Evolutionary conservation across 2,888 invertebrate genomes (phyloP).

Genomic region (Caenorhabditis japonica): DNA sequence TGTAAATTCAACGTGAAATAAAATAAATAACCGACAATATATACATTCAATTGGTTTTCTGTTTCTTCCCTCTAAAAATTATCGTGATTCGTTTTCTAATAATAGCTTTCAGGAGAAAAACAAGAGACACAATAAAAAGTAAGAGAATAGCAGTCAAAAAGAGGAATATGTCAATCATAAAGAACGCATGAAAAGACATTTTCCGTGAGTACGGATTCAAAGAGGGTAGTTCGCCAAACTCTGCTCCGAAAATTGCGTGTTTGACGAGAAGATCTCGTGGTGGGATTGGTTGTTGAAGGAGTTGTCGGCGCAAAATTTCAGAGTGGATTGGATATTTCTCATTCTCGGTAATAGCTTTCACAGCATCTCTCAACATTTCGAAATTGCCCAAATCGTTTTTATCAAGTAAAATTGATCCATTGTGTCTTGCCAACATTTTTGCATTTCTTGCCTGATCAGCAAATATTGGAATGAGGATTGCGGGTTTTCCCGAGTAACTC

Average conservation of each 20-base stretch:
- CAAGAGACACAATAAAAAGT: neutral
- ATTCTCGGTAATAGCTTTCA: neutral
- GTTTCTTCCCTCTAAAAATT: neutral
- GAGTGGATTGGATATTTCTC: no score
- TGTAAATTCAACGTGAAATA: no score
- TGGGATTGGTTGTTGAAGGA: conserved; percentile 16
- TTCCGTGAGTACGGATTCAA: conserved; percentile 13
- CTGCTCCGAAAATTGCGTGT: conserved; percentile 29
- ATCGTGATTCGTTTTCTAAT: neutral
- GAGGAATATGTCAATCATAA: conserved; percentile 22
- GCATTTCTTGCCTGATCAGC: conserved; percentile 41
- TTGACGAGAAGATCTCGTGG: conserved; percentile 16
- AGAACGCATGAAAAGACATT: conserved; percentile 22
- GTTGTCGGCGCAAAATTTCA: neutral
- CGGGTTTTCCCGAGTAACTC: conserved; percentile 37
- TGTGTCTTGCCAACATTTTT: conserved; percentile 41
- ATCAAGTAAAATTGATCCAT: conserved; percentile 30
- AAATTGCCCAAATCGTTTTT: conserved; percentile 9
- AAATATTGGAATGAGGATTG: conserved; percentile 32
- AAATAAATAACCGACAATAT: neutral
- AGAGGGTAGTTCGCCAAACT: conserved; percentile 20
- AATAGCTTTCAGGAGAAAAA: neutral
- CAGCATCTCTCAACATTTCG: neutral
- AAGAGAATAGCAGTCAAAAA: conserved; percentile 1
- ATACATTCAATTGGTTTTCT: conserved; percentile 3